phyloP scores from a whole-genome alignment of 2,113 vertebrate genomes.

The Actinemys pallida region DNA sequence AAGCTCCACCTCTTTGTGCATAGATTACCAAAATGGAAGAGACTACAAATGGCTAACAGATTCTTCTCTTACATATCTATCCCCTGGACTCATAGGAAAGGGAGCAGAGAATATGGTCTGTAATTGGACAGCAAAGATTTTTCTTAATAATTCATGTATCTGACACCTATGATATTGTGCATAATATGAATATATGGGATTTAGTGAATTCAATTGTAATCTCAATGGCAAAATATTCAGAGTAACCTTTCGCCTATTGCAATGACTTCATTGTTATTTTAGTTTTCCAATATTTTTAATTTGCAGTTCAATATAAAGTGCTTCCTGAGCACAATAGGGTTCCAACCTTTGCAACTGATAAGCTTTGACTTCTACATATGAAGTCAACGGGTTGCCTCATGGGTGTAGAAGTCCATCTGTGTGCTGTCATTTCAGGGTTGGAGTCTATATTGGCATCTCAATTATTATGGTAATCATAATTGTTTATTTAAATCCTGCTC shows the following conservation, averaged over 20 bases:
- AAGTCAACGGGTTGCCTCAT: background rate
- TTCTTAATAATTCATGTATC: background rate
- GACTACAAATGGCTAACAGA: background rate
- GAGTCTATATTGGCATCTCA: background rate
- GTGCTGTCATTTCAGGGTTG: background rate
- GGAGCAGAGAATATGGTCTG: background rate
- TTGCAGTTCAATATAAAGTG: background rate
- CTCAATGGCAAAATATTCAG: background rate
- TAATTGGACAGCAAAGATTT: background rate
- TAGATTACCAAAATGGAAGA: background rate
- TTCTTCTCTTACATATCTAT: background rate
- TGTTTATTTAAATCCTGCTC: background rate
- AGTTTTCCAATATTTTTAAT: slow-evolving; percentile 17
- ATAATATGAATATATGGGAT: accelerated
- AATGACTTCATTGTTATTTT: background rate
- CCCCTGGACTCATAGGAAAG: background rate
- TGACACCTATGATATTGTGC: background rate
- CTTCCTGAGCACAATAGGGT: background rate
- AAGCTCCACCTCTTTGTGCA: background rate
- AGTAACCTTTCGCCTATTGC: background rate
- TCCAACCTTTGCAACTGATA: background rate
- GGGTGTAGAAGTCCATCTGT: accelerated
- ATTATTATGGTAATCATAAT: background rate
- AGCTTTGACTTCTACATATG: background rate
- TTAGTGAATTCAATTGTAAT: background rate